phyloP scores from a whole-genome alignment of 2,113 vertebrate species.

The Hippocampus comes region DNA sequence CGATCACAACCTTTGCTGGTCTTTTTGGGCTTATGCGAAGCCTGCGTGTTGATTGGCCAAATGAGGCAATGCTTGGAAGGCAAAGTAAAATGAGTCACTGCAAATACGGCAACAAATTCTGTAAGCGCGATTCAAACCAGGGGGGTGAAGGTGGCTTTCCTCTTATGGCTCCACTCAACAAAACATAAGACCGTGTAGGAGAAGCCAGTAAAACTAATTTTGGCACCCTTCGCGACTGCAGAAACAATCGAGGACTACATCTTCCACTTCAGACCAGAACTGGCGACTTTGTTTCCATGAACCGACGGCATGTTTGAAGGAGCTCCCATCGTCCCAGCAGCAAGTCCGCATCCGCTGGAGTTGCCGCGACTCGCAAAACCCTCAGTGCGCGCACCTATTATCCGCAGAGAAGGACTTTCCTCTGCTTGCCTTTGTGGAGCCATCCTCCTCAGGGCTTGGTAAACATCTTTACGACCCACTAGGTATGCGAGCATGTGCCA shows the following conservation, averaged over 20 bases:
- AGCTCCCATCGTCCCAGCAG: background rate
- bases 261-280: background rate
- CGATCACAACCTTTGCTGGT: background rate
- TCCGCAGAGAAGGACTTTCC: conserved; percentile 34
- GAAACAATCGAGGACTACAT: background rate
- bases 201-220: background rate
- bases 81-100: conserved; percentile 18
- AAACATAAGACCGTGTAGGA: conserved; percentile 7
- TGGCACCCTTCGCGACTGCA: background rate
- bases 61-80: conserved; percentile 35
- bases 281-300: background rate
- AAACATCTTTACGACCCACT: conserved; percentile 65
- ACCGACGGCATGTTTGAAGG: background rate
- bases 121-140: conserved; percentile 18
- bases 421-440: conserved; percentile 59
- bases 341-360: conserved; percentile 23
- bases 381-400: conserved; percentile 59
- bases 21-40: background rate
- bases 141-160: conserved; percentile 33
- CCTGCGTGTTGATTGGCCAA: conserved; percentile 23
- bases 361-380: conserved; percentile 41
- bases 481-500: conserved; percentile 62
- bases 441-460: conserved; percentile 52
- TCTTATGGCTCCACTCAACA: conserved; percentile 22
- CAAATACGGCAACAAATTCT: conserved; percentile 16